Conservation (phyloP, 2,888 invertebrate species). For the Mythimna impura region DNA sequence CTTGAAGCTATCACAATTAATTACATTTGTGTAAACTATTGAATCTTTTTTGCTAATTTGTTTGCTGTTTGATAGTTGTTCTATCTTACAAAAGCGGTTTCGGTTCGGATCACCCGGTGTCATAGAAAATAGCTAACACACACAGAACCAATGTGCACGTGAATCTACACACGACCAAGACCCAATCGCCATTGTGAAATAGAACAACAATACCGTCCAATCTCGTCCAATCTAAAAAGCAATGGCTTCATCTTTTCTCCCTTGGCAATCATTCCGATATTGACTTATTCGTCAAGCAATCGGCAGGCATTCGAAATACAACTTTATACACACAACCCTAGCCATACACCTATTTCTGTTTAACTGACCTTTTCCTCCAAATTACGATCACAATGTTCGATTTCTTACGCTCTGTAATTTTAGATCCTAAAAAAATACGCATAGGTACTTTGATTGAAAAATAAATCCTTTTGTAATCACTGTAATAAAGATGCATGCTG, state of each 20-base stretch:
- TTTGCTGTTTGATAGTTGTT: neutral
- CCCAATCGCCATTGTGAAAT: too few relatives aligned
- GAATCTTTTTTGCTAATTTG: constrained; percentile 1
- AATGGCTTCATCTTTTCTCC: neutral
- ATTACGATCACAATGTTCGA: neutral
- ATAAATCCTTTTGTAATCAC: neutral
- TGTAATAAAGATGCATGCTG: constrained; percentile 6
- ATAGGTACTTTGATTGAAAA: neutral
- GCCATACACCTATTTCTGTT: neutral
- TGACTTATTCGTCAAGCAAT: neutral
- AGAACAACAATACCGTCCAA: too few relatives aligned
- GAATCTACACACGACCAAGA: too few relatives aligned
- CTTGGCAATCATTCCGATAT: neutral
- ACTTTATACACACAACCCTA: too few relatives aligned
- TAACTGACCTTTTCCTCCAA: neutral
- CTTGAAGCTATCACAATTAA: constrained; percentile 16
- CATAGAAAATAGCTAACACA: too few relatives aligned
- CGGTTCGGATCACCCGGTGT: too few relatives aligned
- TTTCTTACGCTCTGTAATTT: neutral
- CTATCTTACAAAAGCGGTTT: too few relatives aligned
- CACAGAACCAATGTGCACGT: too few relatives aligned
- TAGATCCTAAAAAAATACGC: neutral
- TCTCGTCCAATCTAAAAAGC: too few relatives aligned
- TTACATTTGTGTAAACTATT: constrained; percentile 3
- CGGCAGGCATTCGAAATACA: too few relatives aligned